Evolutionary conservation across 2,797 vertebrate species (phyloP).

Genomic region (Bovichtus variegatus): DNA sequence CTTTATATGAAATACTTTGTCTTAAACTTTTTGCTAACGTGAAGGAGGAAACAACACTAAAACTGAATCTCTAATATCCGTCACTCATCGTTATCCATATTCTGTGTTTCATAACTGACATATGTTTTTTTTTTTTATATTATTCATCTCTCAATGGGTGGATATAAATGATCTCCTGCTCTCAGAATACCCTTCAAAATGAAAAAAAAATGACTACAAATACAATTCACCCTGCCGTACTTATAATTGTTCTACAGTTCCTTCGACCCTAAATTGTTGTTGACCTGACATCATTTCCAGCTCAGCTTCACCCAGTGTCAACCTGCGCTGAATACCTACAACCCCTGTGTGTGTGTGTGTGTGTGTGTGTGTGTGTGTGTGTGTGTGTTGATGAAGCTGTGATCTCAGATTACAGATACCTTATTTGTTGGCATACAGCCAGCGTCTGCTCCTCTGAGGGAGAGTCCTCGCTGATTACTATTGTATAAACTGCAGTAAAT

Average conservation of each 20-base stretch:
- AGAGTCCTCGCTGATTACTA: constrained; percentile 34
- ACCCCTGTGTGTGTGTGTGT: too few relatives aligned
- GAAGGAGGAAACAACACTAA: neutral
- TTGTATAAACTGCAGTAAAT: constrained; percentile 44
- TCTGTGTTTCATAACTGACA: neutral
- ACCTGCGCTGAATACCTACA: neutral
- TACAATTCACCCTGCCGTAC: too few relatives aligned
- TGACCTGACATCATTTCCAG: neutral
- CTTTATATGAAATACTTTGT: neutral
- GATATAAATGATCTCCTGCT: neutral
- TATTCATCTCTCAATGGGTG: neutral
- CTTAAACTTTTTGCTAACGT: neutral
- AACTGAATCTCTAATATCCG: neutral
- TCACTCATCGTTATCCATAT: neutral
- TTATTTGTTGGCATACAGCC: constrained; percentile 4
- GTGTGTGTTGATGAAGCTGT: neutral
- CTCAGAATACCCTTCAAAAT: neutral
- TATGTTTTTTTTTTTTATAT: neutral
- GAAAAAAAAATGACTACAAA: neutral
- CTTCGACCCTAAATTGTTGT: neutral
- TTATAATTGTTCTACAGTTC: neutral
- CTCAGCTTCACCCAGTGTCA: neutral
- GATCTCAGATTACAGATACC: neutral
- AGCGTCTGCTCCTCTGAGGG: constrained; percentile 9
- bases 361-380: neutral